Conservation (phyloP, 1,140 invertebrate species). For the Drosophila tristis region DNA sequence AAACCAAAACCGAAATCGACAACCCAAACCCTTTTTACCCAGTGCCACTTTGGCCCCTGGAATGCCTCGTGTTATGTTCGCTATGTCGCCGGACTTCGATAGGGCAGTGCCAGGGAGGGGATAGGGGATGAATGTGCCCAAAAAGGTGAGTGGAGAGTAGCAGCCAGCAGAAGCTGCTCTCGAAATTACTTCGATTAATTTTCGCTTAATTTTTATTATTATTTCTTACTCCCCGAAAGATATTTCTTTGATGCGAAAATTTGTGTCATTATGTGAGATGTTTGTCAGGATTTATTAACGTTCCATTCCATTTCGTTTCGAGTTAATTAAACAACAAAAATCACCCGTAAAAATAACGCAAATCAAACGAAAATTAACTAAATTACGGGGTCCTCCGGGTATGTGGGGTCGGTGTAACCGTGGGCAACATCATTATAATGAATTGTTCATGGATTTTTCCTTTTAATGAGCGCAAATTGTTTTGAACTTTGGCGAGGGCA, state of each 20-base stretch:
- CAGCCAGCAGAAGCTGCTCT: slow-evolving; percentile 22
- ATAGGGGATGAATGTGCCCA: background rate
- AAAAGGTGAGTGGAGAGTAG: slow-evolving; percentile 1
- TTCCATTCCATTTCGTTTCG: slow-evolving; percentile 44
- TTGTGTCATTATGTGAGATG: slow-evolving; percentile 76
- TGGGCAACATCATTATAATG: slow-evolving; percentile 66
- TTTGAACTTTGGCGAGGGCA: slow-evolving; percentile 60
- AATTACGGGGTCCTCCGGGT: slow-evolving; percentile 49
- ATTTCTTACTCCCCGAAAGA: slow-evolving; percentile 73
- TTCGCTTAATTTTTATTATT: slow-evolving; percentile 82
- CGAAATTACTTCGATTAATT: slow-evolving; percentile 80
- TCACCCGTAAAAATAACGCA: slow-evolving; percentile 18
- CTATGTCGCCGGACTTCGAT: slow-evolving; percentile 60
- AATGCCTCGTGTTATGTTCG: slow-evolving; percentile 74
- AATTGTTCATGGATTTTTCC: slow-evolving; percentile 56
- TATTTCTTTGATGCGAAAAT: slow-evolving; percentile 63
- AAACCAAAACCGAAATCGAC: slow-evolving; percentile 4
- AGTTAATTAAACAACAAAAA: slow-evolving; percentile 70
- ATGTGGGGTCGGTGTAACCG: slow-evolving; percentile 41
- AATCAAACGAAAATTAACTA: slow-evolving; percentile 63
- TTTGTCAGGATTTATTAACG: slow-evolving; percentile 70
- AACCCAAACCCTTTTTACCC: slow-evolving; percentile 57
- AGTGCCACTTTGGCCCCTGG: slow-evolving; percentile 76
- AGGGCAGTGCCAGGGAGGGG: background rate
- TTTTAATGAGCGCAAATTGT: slow-evolving; percentile 76